phyloP scores from a whole-genome alignment of 1,140 invertebrate species.

The Ericerus pela region DNA sequence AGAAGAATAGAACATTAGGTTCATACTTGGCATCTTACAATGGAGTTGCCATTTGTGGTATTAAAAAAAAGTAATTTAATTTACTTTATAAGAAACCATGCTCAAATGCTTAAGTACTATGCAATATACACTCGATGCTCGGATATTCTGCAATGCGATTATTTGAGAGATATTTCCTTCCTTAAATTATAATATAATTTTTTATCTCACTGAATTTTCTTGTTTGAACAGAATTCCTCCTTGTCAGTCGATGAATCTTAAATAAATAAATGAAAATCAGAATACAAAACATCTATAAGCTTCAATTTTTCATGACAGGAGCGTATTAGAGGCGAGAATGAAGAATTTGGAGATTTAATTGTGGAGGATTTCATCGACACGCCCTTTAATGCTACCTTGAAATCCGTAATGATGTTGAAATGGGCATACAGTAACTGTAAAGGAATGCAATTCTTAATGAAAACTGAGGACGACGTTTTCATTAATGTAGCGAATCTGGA shows the following conservation, averaged over 20 bases:
- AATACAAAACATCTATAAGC: neutral
- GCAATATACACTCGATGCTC: too few relatives aligned
- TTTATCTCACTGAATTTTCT: neutral
- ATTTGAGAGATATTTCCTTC: too few relatives aligned
- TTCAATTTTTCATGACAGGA: constrained; percentile 1
- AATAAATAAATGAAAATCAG: too few relatives aligned
- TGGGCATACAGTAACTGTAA: constrained; percentile 53
- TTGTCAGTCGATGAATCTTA: too few relatives aligned
- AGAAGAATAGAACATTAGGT: too few relatives aligned
- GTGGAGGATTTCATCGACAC: constrained; percentile 78
- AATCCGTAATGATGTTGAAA: constrained; percentile 72
- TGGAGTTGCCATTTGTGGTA: too few relatives aligned
- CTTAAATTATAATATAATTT: too few relatives aligned
- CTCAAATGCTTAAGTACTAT: too few relatives aligned
- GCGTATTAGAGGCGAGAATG: constrained; percentile 38
- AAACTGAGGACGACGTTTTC: constrained; percentile 74
- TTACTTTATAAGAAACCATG: too few relatives aligned
- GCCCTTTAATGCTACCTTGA: constrained; percentile 85
- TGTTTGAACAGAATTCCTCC: neutral
- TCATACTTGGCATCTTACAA: too few relatives aligned
- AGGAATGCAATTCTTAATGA: constrained; percentile 51
- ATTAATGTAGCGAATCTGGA: constrained; percentile 55
- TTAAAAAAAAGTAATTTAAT: too few relatives aligned
- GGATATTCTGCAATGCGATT: too few relatives aligned
- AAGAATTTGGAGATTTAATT: constrained; percentile 64